phyloP scores from a whole-genome alignment of 1,140 invertebrate species.

The Nasonia vitripennis region DNA sequence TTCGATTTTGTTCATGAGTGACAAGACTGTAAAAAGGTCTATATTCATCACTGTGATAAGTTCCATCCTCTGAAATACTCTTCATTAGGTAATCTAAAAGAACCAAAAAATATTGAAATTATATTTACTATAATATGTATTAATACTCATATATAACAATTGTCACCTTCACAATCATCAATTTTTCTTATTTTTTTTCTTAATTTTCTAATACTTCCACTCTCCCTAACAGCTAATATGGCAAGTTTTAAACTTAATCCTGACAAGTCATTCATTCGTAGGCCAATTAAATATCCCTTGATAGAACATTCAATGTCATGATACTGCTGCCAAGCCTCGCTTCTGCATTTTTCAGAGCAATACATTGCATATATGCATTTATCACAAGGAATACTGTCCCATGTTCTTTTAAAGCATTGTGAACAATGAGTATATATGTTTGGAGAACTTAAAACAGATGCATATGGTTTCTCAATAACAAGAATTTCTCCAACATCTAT shows the following conservation, averaged over 20 bases:
- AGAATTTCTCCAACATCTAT: conserved; percentile 84
- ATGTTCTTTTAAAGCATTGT: conserved; percentile 81
- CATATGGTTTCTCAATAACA: conserved; percentile 85
- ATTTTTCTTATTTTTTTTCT: conserved; percentile 69
- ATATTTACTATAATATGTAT: not conserved
- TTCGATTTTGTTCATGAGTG: conserved; percentile 82
- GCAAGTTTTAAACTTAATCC: conserved; percentile 80
- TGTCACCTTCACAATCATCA: conserved; percentile 65
- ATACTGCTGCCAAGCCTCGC: conserved; percentile 78
- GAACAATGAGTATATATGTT: conserved; percentile 81
- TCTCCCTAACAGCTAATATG: conserved; percentile 76
- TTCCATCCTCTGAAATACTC: conserved; percentile 69
- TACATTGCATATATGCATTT: conserved; percentile 80
- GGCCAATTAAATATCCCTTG: conserved; percentile 76
- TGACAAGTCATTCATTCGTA: conserved; percentile 80
- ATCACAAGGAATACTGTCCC: conserved; percentile 79
- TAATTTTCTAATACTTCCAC: conserved; percentile 72
- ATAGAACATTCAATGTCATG: conserved; percentile 87
- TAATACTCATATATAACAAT: not conserved
- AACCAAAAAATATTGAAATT: conserved; percentile 1
- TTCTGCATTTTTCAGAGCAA: conserved; percentile 82
- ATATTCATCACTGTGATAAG: conserved; percentile 74
- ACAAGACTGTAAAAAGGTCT: conserved; percentile 82
- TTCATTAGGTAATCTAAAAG: conserved; percentile 63
- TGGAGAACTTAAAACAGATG: conserved; percentile 78